Evolutionary conservation across 2,888 invertebrate species (phyloP).

Genomic region (Agriopis leucophaearia): DNA sequence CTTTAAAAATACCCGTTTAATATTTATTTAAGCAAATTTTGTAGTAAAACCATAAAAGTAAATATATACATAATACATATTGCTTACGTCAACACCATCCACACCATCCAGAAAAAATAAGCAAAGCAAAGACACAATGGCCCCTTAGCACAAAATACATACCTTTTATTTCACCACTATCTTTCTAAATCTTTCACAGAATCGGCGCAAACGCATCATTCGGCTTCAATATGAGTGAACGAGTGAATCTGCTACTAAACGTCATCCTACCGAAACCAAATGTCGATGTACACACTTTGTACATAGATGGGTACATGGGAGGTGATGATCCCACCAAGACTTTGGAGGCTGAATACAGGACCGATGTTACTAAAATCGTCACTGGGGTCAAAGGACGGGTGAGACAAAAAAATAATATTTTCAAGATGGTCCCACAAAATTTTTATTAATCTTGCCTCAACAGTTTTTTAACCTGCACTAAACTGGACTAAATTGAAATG

Average conservation of each 20-base stretch:
- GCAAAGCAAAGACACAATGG: too few relatives aligned
- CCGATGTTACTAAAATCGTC: slow-evolving; percentile 80
- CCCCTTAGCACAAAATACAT: too few relatives aligned
- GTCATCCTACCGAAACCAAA: slow-evolving; percentile 88
- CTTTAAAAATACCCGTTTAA: too few relatives aligned
- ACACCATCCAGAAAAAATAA: too few relatives aligned
- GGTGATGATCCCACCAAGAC: slow-evolving; percentile 67
- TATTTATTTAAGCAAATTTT: too few relatives aligned
- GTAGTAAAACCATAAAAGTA: too few relatives aligned
- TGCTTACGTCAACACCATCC: too few relatives aligned
- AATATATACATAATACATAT: too few relatives aligned
- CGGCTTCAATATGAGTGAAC: slow-evolving; percentile 76
- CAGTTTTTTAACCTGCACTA: too few relatives aligned
- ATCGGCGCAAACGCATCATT: slow-evolving; percentile 87
- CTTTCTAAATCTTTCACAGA: slow-evolving; percentile 50
- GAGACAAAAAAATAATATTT: slow-evolving; percentile 49
- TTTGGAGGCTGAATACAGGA: slow-evolving; percentile 83
- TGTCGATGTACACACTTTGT: slow-evolving; percentile 87
- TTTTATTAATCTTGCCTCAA: too few relatives aligned
- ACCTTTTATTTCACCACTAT: background rate
- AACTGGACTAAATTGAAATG: too few relatives aligned
- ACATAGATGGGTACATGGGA: slow-evolving; percentile 79
- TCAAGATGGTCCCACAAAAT: too few relatives aligned
- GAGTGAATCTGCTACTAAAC: slow-evolving; percentile 84
- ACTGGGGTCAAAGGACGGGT: slow-evolving; percentile 88